These are phyloP conservation scores for Andrena fulva DNA, from an alignment of 2,888 invertebrate species.

Conservation along the genomic window DNA sequence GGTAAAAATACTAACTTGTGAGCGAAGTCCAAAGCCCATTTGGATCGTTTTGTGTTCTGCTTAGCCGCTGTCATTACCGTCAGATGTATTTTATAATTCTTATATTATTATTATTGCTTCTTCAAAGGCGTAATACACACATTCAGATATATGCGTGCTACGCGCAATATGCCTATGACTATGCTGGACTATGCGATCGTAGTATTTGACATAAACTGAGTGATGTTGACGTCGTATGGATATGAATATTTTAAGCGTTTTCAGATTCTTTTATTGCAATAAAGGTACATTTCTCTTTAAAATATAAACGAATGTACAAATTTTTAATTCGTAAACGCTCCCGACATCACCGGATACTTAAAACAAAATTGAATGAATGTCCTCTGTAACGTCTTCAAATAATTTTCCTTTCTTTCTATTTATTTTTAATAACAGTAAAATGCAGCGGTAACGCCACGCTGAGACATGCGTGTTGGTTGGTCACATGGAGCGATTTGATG, in stretches of 20 bases:
- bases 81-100: not conserved
- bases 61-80: constrained; percentile 69
- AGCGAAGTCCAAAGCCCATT: constrained; percentile 81
- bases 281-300: too few species aligned
- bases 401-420: not conserved
- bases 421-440: too few species aligned
- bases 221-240: not conserved
- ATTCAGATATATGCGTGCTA: not conserved
- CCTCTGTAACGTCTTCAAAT: not conserved
- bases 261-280: too few species aligned
- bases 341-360: too few species aligned
- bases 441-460: too few species aligned
- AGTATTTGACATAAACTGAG: not conserved
- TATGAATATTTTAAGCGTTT: not conserved
- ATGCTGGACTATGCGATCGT: constrained; percentile 2
- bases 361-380: not conserved
- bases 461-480: too few species aligned
- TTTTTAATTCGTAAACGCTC: too few species aligned
- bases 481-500: too few species aligned
- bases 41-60: constrained; percentile 77
- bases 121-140: not conserved
- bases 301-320: too few species aligned
- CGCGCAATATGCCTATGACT: not conserved
- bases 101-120: constrained; percentile 22
- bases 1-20: constrained; percentile 78